These are phyloP conservation scores for Macrosiphum euphorbiae DNA, from an alignment of 2,888 invertebrate genomes.

Conservation along the genomic window DNA sequence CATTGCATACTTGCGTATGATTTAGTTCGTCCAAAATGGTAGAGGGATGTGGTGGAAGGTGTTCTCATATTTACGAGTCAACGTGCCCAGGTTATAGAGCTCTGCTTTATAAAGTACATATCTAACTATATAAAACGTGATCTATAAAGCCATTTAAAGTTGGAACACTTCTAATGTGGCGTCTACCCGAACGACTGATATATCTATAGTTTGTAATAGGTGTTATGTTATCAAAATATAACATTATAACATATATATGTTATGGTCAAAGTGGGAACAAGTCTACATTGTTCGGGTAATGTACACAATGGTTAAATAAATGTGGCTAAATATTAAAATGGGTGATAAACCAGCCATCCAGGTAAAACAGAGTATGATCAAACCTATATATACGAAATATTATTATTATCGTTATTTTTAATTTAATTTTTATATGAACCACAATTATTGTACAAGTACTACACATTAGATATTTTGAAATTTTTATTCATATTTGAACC, in stretches of 20 bases:
- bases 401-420: background rate
- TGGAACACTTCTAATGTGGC: no score
- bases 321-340: background rate
- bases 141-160: no score
- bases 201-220: no score
- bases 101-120: background rate
- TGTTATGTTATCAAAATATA: no score
- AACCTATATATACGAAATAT: background rate
- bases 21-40: background rate
- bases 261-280: background rate
- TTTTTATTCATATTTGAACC: background rate
- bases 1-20: background rate
- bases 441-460: no score
- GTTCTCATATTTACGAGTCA: background rate
- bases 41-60: background rate
- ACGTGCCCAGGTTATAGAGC: background rate
- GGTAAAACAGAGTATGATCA: background rate
- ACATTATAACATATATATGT: no score
- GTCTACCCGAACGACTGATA: no score
- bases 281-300: background rate
- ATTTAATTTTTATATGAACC: background rate
- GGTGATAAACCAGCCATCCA: background rate
- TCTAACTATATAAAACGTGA: no score
- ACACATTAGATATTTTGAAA: no score
- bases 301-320: background rate